Conservation (phyloP, 2,888 invertebrate genomes). For the Clusia tigrina region DNA sequence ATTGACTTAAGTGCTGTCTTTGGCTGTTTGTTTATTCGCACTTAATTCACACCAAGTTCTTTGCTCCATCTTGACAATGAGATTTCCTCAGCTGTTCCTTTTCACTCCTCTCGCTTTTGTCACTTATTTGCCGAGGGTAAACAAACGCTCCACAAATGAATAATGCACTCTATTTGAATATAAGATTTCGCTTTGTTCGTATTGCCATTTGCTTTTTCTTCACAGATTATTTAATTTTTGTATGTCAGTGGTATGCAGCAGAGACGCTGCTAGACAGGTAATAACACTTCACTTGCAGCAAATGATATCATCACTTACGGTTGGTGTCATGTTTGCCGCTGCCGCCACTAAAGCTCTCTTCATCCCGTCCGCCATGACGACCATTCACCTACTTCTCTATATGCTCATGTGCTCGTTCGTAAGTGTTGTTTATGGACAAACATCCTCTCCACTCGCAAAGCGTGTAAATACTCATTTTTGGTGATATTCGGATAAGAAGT, state of each 20-base stretch:
- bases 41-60: no score
- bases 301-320: constrained; percentile 9
- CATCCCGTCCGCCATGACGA: not conserved
- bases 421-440: constrained; percentile 11
- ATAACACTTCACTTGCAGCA: constrained; percentile 2
- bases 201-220: no score
- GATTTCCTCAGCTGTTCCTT: not conserved
- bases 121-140: not conserved
- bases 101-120: not conserved
- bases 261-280: not conserved
- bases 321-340: no score
- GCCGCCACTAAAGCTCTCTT: no score
- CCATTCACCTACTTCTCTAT: not conserved
- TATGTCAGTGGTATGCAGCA: not conserved
- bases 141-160: not conserved
- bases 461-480: constrained; percentile 12
- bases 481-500: not conserved
- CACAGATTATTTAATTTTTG: not conserved
- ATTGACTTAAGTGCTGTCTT: no score
- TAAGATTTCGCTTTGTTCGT: no score
- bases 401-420: not conserved
- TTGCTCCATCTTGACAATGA: no score
- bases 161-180: not conserved
- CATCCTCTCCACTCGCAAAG: constrained; percentile 7
- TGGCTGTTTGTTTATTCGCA: no score